Evolutionary conservation across 2,113 vertebrate species (phyloP).

Genomic region (Emydocephalus ijimae): DNA sequence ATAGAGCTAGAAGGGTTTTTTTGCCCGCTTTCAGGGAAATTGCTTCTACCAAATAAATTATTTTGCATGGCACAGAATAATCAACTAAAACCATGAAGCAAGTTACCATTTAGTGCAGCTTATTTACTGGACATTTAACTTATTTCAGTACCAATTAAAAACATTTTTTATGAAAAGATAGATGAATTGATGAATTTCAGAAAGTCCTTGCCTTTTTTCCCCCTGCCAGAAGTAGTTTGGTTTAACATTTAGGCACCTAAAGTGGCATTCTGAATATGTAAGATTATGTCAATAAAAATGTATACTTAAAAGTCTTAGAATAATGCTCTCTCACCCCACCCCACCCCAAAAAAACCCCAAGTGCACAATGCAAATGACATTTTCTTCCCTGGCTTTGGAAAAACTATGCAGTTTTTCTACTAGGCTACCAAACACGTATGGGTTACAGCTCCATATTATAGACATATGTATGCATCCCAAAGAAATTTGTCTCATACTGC

Average conservation of each 20-base stretch:
- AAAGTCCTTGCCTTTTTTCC: constrained; percentile 2
- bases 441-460: background rate
- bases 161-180: constrained; percentile 31
- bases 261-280: background rate
- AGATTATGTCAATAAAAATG: background rate
- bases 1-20: constrained; percentile 26
- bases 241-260: constrained; percentile 23
- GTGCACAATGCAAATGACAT: background rate
- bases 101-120: constrained; percentile 42
- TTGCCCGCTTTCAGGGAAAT: constrained; percentile 3
- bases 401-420: background rate
- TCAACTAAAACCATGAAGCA: constrained; percentile 35
- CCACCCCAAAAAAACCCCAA: background rate
- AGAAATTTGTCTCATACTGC: constrained; percentile 35
- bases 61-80: constrained; percentile 42
- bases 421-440: background rate
- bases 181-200: constrained; percentile 30
- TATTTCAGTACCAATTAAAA: constrained; percentile 42
- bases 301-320: background rate
- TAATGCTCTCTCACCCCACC: no score
- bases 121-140: constrained; percentile 53
- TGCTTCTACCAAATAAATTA: constrained; percentile 37
- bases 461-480: background rate
- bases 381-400: background rate
- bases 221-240: constrained; percentile 14